Evolutionary conservation across 2,888 invertebrate species (phyloP).

Genomic region (Brachyopa scutellaris): DNA sequence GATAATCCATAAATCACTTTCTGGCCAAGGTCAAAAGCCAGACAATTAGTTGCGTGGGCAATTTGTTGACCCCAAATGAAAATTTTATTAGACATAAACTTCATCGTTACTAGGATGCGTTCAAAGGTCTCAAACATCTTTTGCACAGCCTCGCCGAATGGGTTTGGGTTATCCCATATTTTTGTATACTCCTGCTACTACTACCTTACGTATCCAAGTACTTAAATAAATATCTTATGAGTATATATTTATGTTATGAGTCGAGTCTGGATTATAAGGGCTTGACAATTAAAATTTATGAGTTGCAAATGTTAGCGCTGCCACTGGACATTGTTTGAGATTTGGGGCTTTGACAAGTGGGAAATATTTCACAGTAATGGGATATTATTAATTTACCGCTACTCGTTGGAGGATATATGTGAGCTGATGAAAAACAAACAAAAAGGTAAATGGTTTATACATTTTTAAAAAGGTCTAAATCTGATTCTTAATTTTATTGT

Average conservation of each 20-base stretch:
- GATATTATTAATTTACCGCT: slow-evolving; percentile 8
- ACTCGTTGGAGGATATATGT: neutral
- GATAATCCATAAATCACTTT: slow-evolving; percentile 13
- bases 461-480: neutral
- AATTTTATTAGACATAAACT: slow-evolving; percentile 41
- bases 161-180: neutral
- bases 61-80: slow-evolving; percentile 46
- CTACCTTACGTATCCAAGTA: too few relatives aligned
- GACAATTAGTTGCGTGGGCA: slow-evolving; percentile 34
- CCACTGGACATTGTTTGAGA: slow-evolving; percentile 1
- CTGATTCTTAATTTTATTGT: neutral
- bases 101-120: slow-evolving; percentile 13
- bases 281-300: slow-evolving; percentile 47
- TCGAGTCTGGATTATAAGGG: slow-evolving; percentile 13
- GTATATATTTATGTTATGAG: neutral
- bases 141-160: neutral
- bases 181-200: neutral
- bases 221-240: slow-evolving; percentile 15
- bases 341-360: slow-evolving; percentile 7
- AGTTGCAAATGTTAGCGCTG: slow-evolving; percentile 14
- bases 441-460: slow-evolving; percentile 10
- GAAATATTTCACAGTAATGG: slow-evolving; percentile 12
- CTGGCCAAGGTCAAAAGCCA: slow-evolving; percentile 34
- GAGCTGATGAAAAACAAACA: neutral
- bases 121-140: neutral